Evolutionary conservation across 1,140 invertebrate species (phyloP), one percentile per base, ranked within the genome.

Genomic region (Belonocnema kinseyi): DNA sequence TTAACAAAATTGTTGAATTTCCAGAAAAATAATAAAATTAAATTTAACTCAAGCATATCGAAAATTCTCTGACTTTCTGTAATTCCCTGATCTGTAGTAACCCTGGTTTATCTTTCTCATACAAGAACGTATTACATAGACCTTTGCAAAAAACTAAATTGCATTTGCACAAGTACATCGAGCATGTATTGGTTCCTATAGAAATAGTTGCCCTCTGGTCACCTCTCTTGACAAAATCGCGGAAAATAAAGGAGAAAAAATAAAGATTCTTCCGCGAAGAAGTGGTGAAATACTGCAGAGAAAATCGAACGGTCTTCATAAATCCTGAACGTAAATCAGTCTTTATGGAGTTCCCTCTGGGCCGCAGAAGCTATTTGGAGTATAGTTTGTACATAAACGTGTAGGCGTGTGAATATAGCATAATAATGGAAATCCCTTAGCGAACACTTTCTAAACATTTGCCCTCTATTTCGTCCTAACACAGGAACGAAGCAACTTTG

Each of bases 301-400:
- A 89, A 88, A 88, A 89, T 83, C 87, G 81, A 89, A 88, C 87
- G 82, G 85, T 88, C 88, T 88, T 88, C 88, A 88, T 90, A 90
- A 90, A 90, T 90, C 85, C 85, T 72, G 77, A 80, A 82, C 88
- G 87, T 90, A 90, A 90, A 89, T 89, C 89, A 90, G 86, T 86
- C 86, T 88, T 90, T 89, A 90, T 89, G 81, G 88, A 89, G 83
- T 88, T 85, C 81, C 73, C 78, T 54, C 72, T 78, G 88, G 80
- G 72, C 77, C 77, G 77, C 58, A 61, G 80, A 75, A 80, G 85
- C 82, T 88, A 87, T 89, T 89, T 85, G 82, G 79, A 84, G 70
- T 70, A 71, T 75, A 75, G 74, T 58, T 58, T 75, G 40, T 56
- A 75, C 76, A 77, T 79, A 74, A 70, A 19, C 71, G 74, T 79